A percentile compares a stretch with the other conserved stretches of the same genome.
Evolutionary conservation across 2,888 invertebrate species (phyloP).

Genomic region (Amblyjoppa proteus): DNA sequence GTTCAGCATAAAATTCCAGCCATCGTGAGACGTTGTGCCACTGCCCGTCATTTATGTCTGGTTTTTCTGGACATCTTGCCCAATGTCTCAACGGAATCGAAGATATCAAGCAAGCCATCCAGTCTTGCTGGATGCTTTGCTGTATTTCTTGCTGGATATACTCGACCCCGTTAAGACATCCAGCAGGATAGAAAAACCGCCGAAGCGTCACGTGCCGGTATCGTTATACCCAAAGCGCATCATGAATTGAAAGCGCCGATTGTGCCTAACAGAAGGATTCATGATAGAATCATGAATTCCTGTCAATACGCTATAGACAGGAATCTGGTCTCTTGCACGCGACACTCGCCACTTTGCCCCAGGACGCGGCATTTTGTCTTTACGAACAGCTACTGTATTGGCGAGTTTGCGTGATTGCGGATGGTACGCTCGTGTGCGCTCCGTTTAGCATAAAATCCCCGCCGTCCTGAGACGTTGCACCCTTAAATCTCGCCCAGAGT

Average conservation of each 20-base stretch:
- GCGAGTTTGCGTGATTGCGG: background rate
- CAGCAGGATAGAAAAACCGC: background rate
- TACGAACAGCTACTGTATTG: background rate
- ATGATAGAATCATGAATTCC: background rate
- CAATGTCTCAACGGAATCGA: no score
- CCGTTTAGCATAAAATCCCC: background rate
- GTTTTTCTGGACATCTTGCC: no score
- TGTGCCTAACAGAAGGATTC: background rate
- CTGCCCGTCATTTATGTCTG: background rate
- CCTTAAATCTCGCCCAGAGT: conserved; percentile 17
- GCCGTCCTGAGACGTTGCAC: background rate
- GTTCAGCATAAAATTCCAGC: background rate
- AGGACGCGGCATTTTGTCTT: background rate
- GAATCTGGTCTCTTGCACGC: background rate
- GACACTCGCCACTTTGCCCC: no score
- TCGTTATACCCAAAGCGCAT: conserved; percentile 19
- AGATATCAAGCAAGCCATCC: no score
- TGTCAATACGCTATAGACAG: background rate
- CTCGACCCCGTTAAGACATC: no score
- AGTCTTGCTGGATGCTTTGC: no score
- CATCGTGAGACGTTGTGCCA: background rate
- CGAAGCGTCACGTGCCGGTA: conserved; percentile 34
- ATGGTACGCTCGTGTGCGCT: background rate
- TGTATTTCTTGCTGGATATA: no score
- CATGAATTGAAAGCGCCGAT: no score